These are phyloP conservation scores for Venustaconcha ellipsiformis DNA, from an alignment of 1,140 invertebrate genomes.

Conservation along the genomic window DNA sequence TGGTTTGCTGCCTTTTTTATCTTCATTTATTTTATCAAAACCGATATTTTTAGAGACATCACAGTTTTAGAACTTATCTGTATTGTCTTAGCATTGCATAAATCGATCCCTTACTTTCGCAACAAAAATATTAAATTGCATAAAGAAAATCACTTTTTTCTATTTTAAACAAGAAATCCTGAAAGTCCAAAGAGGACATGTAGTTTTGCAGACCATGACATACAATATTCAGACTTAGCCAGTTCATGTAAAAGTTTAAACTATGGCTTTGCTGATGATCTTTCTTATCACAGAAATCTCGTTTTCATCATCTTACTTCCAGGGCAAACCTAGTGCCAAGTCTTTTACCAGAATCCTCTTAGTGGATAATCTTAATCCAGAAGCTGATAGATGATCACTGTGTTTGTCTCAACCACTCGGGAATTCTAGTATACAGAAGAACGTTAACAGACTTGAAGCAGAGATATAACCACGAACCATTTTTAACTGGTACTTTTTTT, in stretches of 20 bases:
- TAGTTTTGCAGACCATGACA: slow-evolving; percentile 9
- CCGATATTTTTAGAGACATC: slow-evolving; percentile 9
- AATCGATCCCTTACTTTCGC: neutral
- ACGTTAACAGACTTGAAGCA: neutral
- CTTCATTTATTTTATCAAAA: neutral
- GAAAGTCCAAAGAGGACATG: slow-evolving; percentile 25
- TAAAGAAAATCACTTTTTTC: slow-evolving; percentile 27
- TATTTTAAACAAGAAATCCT: slow-evolving; percentile 26
- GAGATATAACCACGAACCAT: neutral
- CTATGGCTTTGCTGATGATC: slow-evolving; percentile 29
- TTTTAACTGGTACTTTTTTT: neutral
- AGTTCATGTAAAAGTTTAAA: slow-evolving; percentile 3
- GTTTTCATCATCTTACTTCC: slow-evolving; percentile 8
- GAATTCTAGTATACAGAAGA: neutral
- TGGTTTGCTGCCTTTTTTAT: slow-evolving; percentile 8
- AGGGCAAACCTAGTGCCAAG: neutral
- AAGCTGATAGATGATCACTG: neutral
- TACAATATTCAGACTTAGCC: slow-evolving; percentile 31
- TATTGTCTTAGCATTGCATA: slow-evolving; percentile 20
- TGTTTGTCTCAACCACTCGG: neutral
- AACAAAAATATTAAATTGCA: slow-evolving; percentile 18
- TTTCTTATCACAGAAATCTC: slow-evolving; percentile 31
- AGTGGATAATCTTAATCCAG: neutral
- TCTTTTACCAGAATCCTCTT: slow-evolving; percentile 1
- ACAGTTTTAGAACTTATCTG: slow-evolving; percentile 29